Percentiles rank a stretch among this genome's conserved stretches.
Evolutionary conservation across 1,140 invertebrate genomes (phyloP).

Genomic region (Plodia interpunctella): DNA sequence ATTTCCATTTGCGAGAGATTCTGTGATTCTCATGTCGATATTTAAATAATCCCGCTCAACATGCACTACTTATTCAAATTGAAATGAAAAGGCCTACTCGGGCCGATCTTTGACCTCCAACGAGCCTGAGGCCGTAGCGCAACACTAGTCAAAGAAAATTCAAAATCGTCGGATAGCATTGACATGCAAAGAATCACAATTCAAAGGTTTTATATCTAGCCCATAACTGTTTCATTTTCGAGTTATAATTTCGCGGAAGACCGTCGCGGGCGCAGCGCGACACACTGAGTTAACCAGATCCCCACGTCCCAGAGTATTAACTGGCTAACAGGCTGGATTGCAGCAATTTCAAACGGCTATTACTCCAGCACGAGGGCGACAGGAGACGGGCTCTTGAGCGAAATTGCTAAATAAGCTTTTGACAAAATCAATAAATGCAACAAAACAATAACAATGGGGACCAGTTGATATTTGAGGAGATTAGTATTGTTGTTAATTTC

Average conservation of each 20-base stretch:
- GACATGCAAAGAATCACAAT: too few species aligned
- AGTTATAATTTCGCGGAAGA: slow-evolving; percentile 14
- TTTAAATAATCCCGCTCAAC: background rate
- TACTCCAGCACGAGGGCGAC: slow-evolving; percentile 59
- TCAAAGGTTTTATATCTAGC: background rate
- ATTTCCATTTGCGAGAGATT: slow-evolving; percentile 32
- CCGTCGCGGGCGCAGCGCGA: slow-evolving; percentile 37
- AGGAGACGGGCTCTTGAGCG: slow-evolving; percentile 60
- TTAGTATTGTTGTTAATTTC: too few species aligned
- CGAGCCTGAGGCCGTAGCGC: too few species aligned
- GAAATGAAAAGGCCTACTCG: too few species aligned
- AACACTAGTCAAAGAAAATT: too few species aligned
- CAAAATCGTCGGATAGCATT: too few species aligned
- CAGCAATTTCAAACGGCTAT: slow-evolving; percentile 62
- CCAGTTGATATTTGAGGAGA: background rate
- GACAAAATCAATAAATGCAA: slow-evolving; percentile 27
- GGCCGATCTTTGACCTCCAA: too few species aligned
- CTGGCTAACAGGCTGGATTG: slow-evolving; percentile 62
- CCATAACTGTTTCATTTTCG: background rate
- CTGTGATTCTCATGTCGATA: slow-evolving; percentile 54
- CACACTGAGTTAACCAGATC: slow-evolving; percentile 45
- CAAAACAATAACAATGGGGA: slow-evolving; percentile 1
- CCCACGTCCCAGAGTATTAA: slow-evolving; percentile 38
- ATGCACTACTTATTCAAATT: too few species aligned
- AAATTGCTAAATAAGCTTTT: slow-evolving; percentile 51